phyloP scores from a whole-genome alignment of 1,140 invertebrate genomes.

The Kradibia gibbosae region DNA sequence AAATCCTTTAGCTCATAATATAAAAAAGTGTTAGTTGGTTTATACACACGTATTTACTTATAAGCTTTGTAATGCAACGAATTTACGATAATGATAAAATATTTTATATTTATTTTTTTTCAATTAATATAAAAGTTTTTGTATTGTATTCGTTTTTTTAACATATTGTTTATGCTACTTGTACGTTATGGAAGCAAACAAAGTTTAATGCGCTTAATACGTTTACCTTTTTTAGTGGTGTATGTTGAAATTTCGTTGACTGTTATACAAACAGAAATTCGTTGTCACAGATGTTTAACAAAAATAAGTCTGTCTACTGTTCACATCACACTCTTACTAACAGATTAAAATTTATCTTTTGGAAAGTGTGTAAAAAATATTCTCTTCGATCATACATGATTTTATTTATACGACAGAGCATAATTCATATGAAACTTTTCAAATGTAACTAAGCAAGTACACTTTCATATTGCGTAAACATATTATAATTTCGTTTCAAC shows the following conservation, averaged over 20 bases:
- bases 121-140: too few species aligned
- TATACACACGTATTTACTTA: neutral
- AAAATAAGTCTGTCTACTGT: neutral
- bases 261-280: neutral
- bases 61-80: neutral
- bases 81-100: slow-evolving; percentile 10
- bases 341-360: neutral
- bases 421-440: neutral
- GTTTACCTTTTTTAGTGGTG: neutral
- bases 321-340: neutral
- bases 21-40: slow-evolving; percentile 2
- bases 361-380: too few species aligned
- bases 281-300: neutral
- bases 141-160: too few species aligned
- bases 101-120: slow-evolving; percentile 22
- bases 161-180: neutral
- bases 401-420: neutral
- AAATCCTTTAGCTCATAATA: too few species aligned
- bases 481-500: too few species aligned
- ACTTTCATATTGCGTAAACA: too few species aligned
- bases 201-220: neutral
- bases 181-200: neutral
- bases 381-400: neutral
- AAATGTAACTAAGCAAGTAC: too few species aligned
- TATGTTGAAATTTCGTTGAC: neutral